Conservation (phyloP, 64 coral and sea anemone species). For the Montipora efflorescens region DNA sequence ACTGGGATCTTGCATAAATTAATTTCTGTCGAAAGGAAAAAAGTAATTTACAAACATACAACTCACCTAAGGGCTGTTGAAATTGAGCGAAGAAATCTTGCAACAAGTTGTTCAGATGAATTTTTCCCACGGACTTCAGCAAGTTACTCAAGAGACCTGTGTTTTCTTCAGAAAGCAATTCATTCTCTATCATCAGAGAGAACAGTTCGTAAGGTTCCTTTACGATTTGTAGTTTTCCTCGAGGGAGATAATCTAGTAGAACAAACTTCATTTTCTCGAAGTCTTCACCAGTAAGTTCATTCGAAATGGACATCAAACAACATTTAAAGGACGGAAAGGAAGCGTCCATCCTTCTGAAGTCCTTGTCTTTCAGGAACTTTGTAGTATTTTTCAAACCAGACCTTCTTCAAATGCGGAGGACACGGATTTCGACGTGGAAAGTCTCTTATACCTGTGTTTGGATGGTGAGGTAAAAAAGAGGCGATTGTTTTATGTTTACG, state of each 20-base stretch:
- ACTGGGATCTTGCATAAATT: too few relatives aligned
- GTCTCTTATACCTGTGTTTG: background rate
- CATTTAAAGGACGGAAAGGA: background rate
- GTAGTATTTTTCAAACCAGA: background rate
- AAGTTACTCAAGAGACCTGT: background rate
- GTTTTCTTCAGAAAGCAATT: background rate
- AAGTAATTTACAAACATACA: background rate
- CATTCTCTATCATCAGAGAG: constrained; percentile 10
- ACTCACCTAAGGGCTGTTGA: background rate
- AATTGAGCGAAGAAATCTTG: background rate
- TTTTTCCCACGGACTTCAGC: background rate
- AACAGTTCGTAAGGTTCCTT: background rate
- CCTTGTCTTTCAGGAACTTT: background rate
- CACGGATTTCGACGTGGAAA: background rate
- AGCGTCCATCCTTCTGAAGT: background rate
- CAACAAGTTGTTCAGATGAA: background rate
- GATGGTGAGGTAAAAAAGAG: too few relatives aligned
- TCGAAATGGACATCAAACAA: constrained; percentile 12
- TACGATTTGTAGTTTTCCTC: background rate
- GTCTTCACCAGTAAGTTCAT: constrained; percentile 5
- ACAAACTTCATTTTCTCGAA: constrained; percentile 24
- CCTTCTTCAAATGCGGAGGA: background rate
- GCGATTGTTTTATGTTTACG: too few relatives aligned
- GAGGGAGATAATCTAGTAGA: background rate
- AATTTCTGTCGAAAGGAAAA: background rate